Evolutionary conservation across 2,113 vertebrate species (phyloP), one percentile per base, ranked within the genome.

Genomic region (Cavia porcellus): DNA sequence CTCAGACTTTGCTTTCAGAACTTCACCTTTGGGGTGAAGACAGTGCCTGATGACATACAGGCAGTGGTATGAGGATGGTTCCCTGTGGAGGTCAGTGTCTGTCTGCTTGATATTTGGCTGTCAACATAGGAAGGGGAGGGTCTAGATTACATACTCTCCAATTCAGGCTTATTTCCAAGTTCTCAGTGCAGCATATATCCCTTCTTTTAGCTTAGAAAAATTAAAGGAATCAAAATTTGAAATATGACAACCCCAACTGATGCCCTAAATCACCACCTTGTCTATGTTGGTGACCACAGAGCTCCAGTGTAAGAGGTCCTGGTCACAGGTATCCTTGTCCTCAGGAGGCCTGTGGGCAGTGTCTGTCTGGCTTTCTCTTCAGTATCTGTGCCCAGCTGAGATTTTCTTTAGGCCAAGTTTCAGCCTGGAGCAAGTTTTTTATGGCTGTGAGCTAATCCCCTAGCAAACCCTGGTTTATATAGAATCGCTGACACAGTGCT

Each of bases 391-490:
- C 98, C 96, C 32, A 95, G 89, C 94, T 96, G 97, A 98, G 97
- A 98, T 97, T 98, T 98, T 97, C 97, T 98, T 96, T 94, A 97
- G 98, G 98, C 98, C 98, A 98, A 98, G 96, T 98, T 98, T 98
- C 98, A 98, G 98, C 97, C 97, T 98, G 95, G 96, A 99, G 98
- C 98, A 98, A 98, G 98, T 98, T 98, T 97, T 98, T 98, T 98
- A 98, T 98, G 98, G 93, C 98, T 98, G 98, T 97, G 96, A 98
- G 98, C 97, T 98, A 98, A 99, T 99, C 98, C 96, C 85, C 75
- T 72, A 97, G 97, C 97, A 98, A 98, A 92, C 98, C 96, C 98
- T 98, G 98, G 98, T 98, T 98, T 98, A 97, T 98, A 95, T 95
- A 98, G 98, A 98, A 98, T 98, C 82, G 98, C 98, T 98, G 98